Base-by-base conservation (phyloP, 2,888 invertebrate genomes). In the Ethmia dodecea region DNA sequence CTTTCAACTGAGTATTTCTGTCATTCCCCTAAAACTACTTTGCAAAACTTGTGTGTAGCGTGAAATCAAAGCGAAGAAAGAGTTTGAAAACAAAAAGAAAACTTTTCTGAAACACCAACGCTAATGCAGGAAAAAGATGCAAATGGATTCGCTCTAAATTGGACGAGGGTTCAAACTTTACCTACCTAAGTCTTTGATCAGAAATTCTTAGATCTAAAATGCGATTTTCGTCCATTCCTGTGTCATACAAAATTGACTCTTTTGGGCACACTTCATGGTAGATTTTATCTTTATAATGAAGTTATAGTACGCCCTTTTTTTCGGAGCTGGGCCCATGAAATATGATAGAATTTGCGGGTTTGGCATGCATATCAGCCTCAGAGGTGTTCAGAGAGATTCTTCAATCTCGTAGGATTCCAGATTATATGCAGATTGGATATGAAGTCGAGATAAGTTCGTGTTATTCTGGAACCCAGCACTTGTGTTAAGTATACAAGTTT, bases 101-200 rank as follows among this genome's bases (percentile, higher is more conserved):
- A 31, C 49, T 49, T 42, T 30, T 36, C 38, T 20, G 41, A 31
- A 38, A 47, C 37, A 49, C 57, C 70, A 59, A 11, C 12, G 51
- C 63, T 71, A 67, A 69, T 60, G 56, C 52, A 58, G 55, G 58
- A 60, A 69, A n/a, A 66, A 70, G 60, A 76, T 79, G 74, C 72
- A 80, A 79, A 79, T 79, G 63, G 60, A 60, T 60, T 54, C 57
- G 64, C 59, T 55, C 60, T 47, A 75, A 78, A 76, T 75, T 78
- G 70, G 60, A 71, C 65, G 55, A 60, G 65, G 66, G 64, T 70
- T 66, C 60, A 64, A 76, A 74, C 62, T 75, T 74, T 68, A 71
- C 68, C 57, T 64, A 67, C 63, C 51, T 35, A 56, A 66, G 63
- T 64, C 62, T 52, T 52, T 53, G 62, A 63, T 68, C 49, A 49